Base-by-base conservation (phyloP, 2,797 vertebrate species). In the Triplophysa bombifrons region DNA sequence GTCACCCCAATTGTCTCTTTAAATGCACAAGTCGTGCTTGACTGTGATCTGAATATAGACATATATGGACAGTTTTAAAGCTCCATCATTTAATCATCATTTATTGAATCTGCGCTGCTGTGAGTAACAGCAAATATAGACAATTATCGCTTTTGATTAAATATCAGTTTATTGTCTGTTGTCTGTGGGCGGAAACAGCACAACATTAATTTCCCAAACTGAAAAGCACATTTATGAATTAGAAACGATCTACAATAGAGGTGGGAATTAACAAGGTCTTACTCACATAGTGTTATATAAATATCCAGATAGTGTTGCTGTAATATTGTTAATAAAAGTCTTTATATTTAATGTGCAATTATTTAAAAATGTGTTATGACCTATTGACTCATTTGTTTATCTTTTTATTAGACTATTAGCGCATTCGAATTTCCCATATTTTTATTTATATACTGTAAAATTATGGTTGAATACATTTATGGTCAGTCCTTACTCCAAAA, bases 71-170 rank as follows among this genome's bases (percentile, higher is more conserved):
- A n/a, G 38, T 73, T 61, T 25, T 63, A 48, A 12, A 0, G 3
- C 60, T 60, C 58, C 44, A 63, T 55, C 50, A 76, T 58, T 58
- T 48, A 3, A 61, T 60, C 58, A 60, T 60, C 56, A 25, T 27
- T 27, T 60, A 44, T 64, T 53, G 48, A n/a, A 20, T 74, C 34
- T 53, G 11, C 8, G 17, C 65, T 58, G 8, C 53, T 5, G 56
- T 68, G 65, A 76, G 58, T 20, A 58, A 68, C 46, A 58, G 64
- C 14, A 56, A 76, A 56, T 27, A 20, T 30, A 58, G 22, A 30
- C 27, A 30, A 30, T 30, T 3, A 30, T 30, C 27, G 3, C 27
- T 17, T 63, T 71, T 19, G 19, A 12, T 10, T 63, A 14, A 58
- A 64, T 70, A 30, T 63, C 20, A 25, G 66, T 53, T 71, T 61